Evolutionary conservation across 2,888 invertebrate species (phyloP).

Genomic region (Mythimna vitellina): DNA sequence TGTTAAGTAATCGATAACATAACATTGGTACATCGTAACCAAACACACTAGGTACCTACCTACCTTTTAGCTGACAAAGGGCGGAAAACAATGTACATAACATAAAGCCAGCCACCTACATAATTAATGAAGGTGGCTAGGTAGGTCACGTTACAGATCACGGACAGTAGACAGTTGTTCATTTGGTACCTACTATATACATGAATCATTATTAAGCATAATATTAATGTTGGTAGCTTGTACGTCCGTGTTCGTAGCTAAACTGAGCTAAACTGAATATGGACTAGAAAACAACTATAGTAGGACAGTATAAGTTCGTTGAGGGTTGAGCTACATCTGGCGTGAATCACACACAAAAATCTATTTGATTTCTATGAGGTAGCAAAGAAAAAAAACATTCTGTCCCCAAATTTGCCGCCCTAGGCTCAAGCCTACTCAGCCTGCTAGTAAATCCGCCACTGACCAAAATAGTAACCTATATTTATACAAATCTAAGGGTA

Average conservation of each 20-base stretch:
- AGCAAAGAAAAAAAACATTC: too few species aligned
- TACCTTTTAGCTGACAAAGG: conserved; percentile 23
- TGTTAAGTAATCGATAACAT: not conserved
- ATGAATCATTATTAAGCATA: not conserved
- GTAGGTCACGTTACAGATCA: conserved; percentile 11
- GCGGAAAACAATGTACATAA: not conserved
- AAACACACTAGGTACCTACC: too few species aligned
- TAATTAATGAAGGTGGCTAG: not conserved
- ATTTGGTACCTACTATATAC: too few species aligned
- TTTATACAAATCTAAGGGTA: too few species aligned
- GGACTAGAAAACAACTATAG: not conserved
- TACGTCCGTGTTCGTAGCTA: not conserved
- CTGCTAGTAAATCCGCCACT: too few species aligned
- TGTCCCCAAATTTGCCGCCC: too few species aligned
- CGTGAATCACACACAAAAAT: too few species aligned
- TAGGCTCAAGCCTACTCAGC: too few species aligned
- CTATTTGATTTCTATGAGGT: too few species aligned
- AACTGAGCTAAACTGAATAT: not conserved
- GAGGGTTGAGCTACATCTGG: too few species aligned
- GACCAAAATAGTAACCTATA: too few species aligned
- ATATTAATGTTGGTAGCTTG: not conserved
- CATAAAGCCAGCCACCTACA: not conserved
- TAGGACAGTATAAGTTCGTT: not conserved
- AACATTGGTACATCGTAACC: too few species aligned
- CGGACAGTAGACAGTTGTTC: not conserved